Evolutionary conservation across 2,888 invertebrate species (phyloP).

Genomic region (Orchesellides sinensis): DNA sequence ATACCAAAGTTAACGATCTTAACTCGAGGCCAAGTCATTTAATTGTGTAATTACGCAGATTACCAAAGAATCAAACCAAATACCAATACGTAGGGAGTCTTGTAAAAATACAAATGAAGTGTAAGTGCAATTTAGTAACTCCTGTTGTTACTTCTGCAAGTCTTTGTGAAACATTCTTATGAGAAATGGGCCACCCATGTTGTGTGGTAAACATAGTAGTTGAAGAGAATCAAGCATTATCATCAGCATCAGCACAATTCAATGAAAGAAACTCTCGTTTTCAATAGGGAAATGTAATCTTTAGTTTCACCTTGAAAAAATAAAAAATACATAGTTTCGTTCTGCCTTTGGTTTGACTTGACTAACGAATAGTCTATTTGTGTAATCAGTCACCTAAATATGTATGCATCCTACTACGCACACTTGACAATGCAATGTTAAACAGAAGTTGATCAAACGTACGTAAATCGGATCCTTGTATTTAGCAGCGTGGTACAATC

Average conservation of each 20-base stretch:
- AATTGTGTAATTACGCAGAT: slow-evolving; percentile 38
- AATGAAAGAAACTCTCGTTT: slow-evolving; percentile 5
- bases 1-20: slow-evolving; percentile 32
- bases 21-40: slow-evolving; percentile 49
- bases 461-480: neutral
- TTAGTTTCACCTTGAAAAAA: slow-evolving; percentile 35
- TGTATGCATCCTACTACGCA: neutral
- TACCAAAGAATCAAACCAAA: slow-evolving; percentile 5
- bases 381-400: too few species aligned
- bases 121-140: slow-evolving; percentile 2
- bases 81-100: neutral
- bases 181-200: slow-evolving; percentile 51
- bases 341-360: neutral
- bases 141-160: neutral
- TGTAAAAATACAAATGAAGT: neutral
- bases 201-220: neutral
- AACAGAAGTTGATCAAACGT: slow-evolving; percentile 14
- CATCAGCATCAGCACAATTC: neutral
- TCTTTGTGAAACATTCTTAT: neutral
- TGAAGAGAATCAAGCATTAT: neutral
- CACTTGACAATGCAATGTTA: neutral
- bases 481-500: neutral
- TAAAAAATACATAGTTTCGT: neutral
- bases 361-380: neutral
- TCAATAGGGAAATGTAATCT: slow-evolving; percentile 11